Evolutionary conservation across 2,113 vertebrate species (phyloP).

Genomic region (Mormyrus lacerda): DNA sequence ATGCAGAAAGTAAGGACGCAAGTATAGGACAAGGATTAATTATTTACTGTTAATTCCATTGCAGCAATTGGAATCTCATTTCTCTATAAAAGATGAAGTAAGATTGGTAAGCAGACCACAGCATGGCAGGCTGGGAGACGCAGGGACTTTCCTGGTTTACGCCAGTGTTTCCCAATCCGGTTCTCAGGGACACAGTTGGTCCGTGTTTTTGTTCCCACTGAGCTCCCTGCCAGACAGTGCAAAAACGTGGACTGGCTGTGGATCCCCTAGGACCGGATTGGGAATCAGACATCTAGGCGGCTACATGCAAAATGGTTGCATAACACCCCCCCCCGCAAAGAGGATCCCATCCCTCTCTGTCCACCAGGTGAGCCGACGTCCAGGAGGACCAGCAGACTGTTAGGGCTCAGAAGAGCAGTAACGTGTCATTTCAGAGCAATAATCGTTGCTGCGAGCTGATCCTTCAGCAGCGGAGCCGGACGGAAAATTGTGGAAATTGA

Average conservation of each 20-base stretch:
- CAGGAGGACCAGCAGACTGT: not conserved
- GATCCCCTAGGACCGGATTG: not conserved
- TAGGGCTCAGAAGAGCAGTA: not conserved
- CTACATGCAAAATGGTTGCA: not conserved
- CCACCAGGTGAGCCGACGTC: not conserved
- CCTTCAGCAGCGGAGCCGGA: not conserved
- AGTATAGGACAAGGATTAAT: not conserved
- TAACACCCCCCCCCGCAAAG: not conserved
- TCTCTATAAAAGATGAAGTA: not conserved
- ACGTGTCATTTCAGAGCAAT: not conserved
- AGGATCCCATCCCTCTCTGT: not conserved
- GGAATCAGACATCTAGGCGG: not conserved
- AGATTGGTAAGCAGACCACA: not conserved
- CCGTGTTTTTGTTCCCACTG: not conserved
- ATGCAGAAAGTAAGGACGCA: not conserved
- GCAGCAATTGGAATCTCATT: not conserved
- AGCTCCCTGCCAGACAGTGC: not conserved
- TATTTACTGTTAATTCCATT: not conserved
- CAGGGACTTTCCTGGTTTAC: not conserved
- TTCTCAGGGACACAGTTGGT: not conserved
- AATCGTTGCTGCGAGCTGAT: not conserved
- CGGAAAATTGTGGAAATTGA: not conserved
- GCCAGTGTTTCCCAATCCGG: not conserved
- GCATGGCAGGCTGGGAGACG: not conserved
- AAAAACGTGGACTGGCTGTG: not conserved